Base-by-base conservation (phyloP, 2,797 vertebrate genomes). In the Distichodus sexfasciatus region DNA sequence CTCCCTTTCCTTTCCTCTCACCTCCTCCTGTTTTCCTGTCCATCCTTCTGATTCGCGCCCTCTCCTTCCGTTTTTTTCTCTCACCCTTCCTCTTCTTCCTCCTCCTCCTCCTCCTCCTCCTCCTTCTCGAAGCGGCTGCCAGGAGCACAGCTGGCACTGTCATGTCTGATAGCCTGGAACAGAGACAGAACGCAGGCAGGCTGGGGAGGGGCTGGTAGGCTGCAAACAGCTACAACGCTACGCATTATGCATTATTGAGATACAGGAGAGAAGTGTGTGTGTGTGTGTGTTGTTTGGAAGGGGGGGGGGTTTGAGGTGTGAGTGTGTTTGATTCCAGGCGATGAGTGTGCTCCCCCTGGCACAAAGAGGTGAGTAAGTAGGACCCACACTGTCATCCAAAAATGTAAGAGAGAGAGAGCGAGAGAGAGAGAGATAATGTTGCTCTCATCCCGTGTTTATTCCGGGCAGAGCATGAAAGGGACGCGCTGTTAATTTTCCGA, bases 71-170 rank as follows among this genome's bases (percentile, higher is more conserved):
- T n/a, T n/a, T n/a, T n/a, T n/a, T n/a, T 44, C 65, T 50, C 47
- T 55, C 58, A 41, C 31, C 43, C 51, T 47, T 69, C 36, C 10
- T 48, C 51, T 50, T 29, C 69, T 47, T 66, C 55, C 65, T 69
- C 67, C 69, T 51, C 47, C 26, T 54, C 64, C 63, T 71, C 54
- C 55, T 76, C 69, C 17, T 64, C 67, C 44, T 38, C 31, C 53
- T 76, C 50, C 46, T 70, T 50, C 66, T 28, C 40, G 38, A 38
- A 71, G 69, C 84, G 76, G 84, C 85, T 85, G 86, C 87, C 86
- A 85, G 84, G 74, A 86, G 88, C 79, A 84, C 89, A 91, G 89
- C 89, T 92, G 90, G 88, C 87, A 87, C 88, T 88, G 89, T 91
- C 89, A 87, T 87, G 89, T 89, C 88, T 90, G 85, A 90, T 90